phyloP scores from a whole-genome alignment of 2,113 vertebrate species.

The Probosciger aterrimus region DNA sequence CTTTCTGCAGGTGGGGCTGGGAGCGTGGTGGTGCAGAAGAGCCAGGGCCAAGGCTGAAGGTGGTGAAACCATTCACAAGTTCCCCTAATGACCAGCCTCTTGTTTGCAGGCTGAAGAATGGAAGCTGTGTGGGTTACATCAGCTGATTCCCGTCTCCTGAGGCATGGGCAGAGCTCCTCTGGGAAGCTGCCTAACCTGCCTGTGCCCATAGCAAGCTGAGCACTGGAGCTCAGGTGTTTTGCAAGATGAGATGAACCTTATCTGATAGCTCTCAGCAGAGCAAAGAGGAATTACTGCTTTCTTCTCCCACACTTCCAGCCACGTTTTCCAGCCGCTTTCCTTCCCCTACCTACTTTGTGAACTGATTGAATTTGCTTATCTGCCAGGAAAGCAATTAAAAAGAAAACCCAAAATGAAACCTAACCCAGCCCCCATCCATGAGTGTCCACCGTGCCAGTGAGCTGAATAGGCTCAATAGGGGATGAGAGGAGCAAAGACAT shows the following conservation, averaged over 20 bases:
- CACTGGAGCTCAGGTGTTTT: background rate
- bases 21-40: background rate
- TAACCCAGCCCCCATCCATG: background rate
- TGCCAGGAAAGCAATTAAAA: background rate
- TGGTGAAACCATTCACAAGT: background rate
- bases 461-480: background rate
- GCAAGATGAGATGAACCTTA: background rate
- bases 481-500: background rate
- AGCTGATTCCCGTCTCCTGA: background rate
- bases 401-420: background rate
- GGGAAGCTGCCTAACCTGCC: background rate
- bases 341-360: background rate
- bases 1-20: background rate
- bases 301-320: background rate
- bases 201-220: background rate
- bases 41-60: background rate
- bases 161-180: background rate
- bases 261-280: constrained; percentile 20
- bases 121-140: background rate
- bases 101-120: background rate
- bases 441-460: background rate
- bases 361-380: background rate
- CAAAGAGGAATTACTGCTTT: background rate
- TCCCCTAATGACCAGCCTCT: background rate
- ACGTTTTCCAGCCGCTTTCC: constrained; percentile 1